These are phyloP conservation scores for Macrobrachium rosenbergii DNA, from an alignment of 1,140 invertebrate species.

Conservation along the genomic window DNA sequence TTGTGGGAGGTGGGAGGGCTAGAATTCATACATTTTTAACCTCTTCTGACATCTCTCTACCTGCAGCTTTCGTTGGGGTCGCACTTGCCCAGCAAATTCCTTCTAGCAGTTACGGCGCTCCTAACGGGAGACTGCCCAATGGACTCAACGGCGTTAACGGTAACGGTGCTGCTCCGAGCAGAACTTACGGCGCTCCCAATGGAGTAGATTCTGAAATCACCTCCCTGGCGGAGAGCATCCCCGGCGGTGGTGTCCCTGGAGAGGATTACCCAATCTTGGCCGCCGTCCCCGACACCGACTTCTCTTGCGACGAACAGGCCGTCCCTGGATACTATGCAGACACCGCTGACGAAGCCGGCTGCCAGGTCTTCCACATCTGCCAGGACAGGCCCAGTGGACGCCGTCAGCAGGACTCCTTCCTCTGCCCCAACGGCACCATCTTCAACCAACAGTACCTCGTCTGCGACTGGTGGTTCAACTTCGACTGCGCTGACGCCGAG, in stretches of 20 bases:
- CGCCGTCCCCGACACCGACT: conserved; percentile 13
- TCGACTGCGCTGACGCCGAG: conserved; percentile 37
- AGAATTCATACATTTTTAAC: too few relatives aligned
- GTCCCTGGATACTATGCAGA: conserved; percentile 44
- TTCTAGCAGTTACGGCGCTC: neutral
- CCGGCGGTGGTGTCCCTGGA: conserved; percentile 26
- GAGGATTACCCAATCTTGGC: conserved; percentile 31
- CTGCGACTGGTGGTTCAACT: conserved; percentile 53
- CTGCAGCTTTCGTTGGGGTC: neutral
- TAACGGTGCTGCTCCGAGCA: conserved; percentile 4
- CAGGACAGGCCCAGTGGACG: conserved; percentile 21
- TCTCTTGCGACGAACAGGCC: conserved; percentile 21
- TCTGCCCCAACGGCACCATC: conserved; percentile 45
- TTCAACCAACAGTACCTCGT: conserved; percentile 54
- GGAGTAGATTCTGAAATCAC: neutral
- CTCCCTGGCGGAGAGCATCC: conserved; percentile 1
- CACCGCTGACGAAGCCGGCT: conserved; percentile 26
- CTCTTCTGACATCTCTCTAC: neutral
- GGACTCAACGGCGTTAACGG: neutral
- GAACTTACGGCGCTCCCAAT: neutral
- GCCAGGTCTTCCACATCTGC: conserved; percentile 57
- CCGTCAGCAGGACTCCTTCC: conserved; percentile 38
- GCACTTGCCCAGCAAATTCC: neutral
- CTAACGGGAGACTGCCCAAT: neutral
- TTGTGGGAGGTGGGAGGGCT: too few relatives aligned